Evolutionary conservation across 2,113 vertebrate species (phyloP), one percentile per base, ranked within the genome.

Genomic region (Tilapia sparmanii): DNA sequence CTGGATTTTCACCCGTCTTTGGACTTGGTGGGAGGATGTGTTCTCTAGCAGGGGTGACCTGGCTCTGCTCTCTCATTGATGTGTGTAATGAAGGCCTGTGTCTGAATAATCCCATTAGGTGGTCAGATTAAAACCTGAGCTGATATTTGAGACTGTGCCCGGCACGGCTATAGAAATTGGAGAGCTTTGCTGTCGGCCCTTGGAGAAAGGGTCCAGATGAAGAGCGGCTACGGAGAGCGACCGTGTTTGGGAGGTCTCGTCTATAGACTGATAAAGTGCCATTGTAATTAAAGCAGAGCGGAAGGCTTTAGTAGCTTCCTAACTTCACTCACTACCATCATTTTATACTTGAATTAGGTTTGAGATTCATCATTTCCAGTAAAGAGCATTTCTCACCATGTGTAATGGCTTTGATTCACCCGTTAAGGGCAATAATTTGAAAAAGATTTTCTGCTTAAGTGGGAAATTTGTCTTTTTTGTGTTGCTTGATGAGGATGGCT

Each of bases 81-180:
- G 94, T 95, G 93, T 95, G 94, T 95, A 95, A 95, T 96, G 94
- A 95, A 95, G 94, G 90, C 93, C 92, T 90, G 92, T 93, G 94
- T 96, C 93, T 91, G 87, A 93, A 94, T 97, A 96, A 97, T 97
- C 95, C 96, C 95, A 96, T 96, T 96, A 95, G 93, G 91, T 92
- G 88, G 87, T 91, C 92, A 94, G 93, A 95, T 96, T 95, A 94
- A 95, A 95, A 94, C 94, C 95, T 89, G 93, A 96, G 91, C 93
- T 94, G 92, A 95, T 95, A 96, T 94, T 93, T 95, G 95, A 95
- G 92, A 93, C 94, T 83, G 80, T 93, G 92, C 92, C 93, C 89
- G 22, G 85, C 83, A 18, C 82, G 66, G 89, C 91, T 90, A 92
- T 87, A 87, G 88, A 94, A 94, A 94, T 87, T 63, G 89, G 89